Evolutionary conservation across 2,888 invertebrate genomes (phyloP).

Genomic region (Lepidochitona cinerea): DNA sequence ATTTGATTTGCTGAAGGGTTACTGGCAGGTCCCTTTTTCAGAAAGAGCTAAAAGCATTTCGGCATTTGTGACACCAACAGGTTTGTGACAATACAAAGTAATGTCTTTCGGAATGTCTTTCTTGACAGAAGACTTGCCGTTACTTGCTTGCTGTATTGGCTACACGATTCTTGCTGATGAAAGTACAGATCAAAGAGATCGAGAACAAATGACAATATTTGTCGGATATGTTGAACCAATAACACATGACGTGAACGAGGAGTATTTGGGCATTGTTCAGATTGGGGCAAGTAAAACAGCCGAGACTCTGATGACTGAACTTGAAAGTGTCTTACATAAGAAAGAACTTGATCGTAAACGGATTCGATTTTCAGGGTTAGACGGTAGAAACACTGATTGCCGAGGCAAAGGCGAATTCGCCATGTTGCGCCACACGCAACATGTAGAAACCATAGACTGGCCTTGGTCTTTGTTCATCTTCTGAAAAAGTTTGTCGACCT

Average conservation of each 20-base stretch:
- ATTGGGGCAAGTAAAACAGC: constrained; percentile 8
- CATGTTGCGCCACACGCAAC: constrained; percentile 16
- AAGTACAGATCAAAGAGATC: constrained; percentile 19
- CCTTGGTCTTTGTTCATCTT: constrained; percentile 25
- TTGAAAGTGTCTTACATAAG: constrained; percentile 6
- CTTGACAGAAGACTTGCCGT: no score
- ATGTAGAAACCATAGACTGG: constrained; percentile 27
- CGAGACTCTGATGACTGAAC: constrained; percentile 4
- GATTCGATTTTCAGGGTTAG: constrained; percentile 24
- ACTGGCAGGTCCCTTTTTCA: no score
- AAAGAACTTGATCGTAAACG: constrained; percentile 14
- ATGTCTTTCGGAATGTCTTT: no score
- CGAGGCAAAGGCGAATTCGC: constrained; percentile 21
- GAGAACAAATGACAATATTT: constrained; percentile 17
- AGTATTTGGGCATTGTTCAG: constrained; percentile 10
- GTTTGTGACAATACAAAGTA: no score
- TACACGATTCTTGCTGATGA: constrained; percentile 20
- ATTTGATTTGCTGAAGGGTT: no score
- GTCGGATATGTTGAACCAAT: constrained; percentile 9
- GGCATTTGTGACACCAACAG: no score
- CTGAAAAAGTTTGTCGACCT: constrained; percentile 16
- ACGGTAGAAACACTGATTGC: constrained; percentile 27
- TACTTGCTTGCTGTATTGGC: not conserved
- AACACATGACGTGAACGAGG: not conserved
- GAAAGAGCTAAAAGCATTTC: no score